Conservation (phyloP, 2,797 vertebrate genomes). For the Myotis planiceps region DNA sequence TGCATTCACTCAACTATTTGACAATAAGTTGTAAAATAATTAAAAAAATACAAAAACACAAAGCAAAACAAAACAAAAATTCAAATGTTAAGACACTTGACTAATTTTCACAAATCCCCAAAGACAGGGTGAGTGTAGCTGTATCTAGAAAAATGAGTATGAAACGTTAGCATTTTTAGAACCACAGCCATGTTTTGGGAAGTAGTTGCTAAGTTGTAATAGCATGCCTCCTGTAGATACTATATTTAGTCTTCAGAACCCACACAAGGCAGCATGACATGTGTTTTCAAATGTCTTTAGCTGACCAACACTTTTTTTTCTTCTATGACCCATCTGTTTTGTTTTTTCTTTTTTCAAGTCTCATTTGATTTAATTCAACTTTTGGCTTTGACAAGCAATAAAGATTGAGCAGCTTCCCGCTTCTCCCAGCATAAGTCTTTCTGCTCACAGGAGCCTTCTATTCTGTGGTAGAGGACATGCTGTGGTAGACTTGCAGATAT, state of each 20-base stretch:
- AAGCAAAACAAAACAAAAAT: conserved; percentile 34
- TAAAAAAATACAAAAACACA: not conserved
- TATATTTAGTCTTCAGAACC: conserved; percentile 56
- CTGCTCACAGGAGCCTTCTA: not conserved
- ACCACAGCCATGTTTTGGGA: conserved; percentile 64
- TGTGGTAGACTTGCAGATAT: not conserved
- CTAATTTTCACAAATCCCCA: conserved; percentile 39
- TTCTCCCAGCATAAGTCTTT: conserved; percentile 8
- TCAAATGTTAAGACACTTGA: conserved; percentile 17
- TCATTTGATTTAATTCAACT: conserved; percentile 56
- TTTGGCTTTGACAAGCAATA: conserved; percentile 61
- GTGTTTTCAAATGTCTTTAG: conserved; percentile 45
- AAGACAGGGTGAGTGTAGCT: not conserved
- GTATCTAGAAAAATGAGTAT: conserved; percentile 49
- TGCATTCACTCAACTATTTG: not conserved
- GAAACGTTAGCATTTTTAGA: conserved; percentile 25
- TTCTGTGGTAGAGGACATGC: not conserved
- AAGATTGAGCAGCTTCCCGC: conserved; percentile 36
- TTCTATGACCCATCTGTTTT: conserved; percentile 53
- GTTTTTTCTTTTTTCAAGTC: not conserved
- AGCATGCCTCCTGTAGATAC: conserved; percentile 65
- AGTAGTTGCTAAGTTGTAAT: conserved; percentile 38
- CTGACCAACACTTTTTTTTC: conserved; percentile 65
- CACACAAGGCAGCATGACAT: conserved; percentile 62
- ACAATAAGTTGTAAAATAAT: not conserved